phyloP scores from a whole-genome alignment of 2,797 vertebrate genomes.

The Pogonophryne albipinna region DNA sequence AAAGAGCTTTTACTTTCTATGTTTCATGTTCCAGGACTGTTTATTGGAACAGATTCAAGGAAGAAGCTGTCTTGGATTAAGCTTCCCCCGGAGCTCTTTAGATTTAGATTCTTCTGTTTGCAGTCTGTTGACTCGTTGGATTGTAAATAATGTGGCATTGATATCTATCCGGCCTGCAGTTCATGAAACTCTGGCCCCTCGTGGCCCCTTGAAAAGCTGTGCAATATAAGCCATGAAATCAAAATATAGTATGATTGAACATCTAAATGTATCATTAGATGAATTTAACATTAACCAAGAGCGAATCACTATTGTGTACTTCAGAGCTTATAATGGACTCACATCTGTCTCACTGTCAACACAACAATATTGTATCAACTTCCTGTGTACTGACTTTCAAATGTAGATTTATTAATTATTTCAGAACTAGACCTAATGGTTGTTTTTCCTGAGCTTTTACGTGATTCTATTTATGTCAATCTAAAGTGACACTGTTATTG shows the following conservation, averaged over 20 bases:
- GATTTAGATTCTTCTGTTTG: neutral
- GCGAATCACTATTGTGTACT: slow-evolving; percentile 1
- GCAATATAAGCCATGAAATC: neutral
- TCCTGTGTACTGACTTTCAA: no score
- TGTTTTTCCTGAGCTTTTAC: no score
- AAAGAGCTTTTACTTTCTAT: neutral
- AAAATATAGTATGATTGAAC: neutral
- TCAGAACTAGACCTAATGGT: no score
- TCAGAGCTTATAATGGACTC: neutral
- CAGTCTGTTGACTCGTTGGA: neutral
- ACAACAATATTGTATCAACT: neutral
- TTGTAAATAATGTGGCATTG: neutral
- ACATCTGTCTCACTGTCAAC: neutral
- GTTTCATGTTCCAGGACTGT: neutral
- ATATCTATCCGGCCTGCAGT: neutral
- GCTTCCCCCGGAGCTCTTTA: neutral
- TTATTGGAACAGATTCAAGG: slow-evolving; percentile 4
- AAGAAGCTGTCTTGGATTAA: neutral
- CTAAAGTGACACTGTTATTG: no score
- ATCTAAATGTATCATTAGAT: neutral
- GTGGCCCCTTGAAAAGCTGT: slow-evolving; percentile 40
- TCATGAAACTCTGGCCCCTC: slow-evolving; percentile 73
- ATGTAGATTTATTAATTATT: no score
- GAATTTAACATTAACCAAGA: neutral
- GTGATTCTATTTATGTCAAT: no score